Evolutionary conservation across 2,797 vertebrate genomes (phyloP).

Genomic region (Pelodytes ibericus): DNA sequence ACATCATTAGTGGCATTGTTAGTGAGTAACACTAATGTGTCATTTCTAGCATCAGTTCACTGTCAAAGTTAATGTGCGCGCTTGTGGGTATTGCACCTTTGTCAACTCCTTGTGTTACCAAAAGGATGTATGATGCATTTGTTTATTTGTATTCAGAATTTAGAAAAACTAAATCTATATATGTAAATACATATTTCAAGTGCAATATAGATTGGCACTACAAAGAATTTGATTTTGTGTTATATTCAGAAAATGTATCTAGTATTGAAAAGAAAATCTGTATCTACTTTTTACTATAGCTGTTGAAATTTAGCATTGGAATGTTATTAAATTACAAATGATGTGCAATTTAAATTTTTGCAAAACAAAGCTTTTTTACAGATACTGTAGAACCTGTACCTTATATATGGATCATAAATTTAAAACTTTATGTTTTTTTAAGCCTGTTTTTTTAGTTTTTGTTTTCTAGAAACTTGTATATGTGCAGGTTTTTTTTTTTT

Average conservation of each 20-base stretch:
- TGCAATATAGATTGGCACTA: constrained; percentile 37
- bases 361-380: constrained; percentile 7
- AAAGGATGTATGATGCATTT: constrained; percentile 19
- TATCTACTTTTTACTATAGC: constrained; percentile 28
- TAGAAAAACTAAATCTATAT: constrained; percentile 4
- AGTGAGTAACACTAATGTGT: not conserved
- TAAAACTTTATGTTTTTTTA: not conserved
- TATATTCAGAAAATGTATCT: constrained; percentile 9
- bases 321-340: constrained; percentile 27
- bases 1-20: constrained; percentile 7
- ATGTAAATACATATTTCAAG: constrained; percentile 41
- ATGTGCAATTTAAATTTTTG: constrained; percentile 37
- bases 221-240: not conserved
- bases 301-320: constrained; percentile 29
- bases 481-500: not conserved
- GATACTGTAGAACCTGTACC: constrained; percentile 17
- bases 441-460: not conserved
- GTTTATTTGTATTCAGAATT: constrained; percentile 26
- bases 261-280: constrained; percentile 23
- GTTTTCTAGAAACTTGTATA: constrained; percentile 26
- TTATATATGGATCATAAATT: constrained; percentile 14
- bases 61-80: not conserved
- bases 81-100: not conserved
- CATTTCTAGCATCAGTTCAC: not conserved
- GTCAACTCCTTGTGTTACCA: not conserved